Conservation (phyloP, 2,797 vertebrate species). For the Hemitrygon akajei region DNA sequence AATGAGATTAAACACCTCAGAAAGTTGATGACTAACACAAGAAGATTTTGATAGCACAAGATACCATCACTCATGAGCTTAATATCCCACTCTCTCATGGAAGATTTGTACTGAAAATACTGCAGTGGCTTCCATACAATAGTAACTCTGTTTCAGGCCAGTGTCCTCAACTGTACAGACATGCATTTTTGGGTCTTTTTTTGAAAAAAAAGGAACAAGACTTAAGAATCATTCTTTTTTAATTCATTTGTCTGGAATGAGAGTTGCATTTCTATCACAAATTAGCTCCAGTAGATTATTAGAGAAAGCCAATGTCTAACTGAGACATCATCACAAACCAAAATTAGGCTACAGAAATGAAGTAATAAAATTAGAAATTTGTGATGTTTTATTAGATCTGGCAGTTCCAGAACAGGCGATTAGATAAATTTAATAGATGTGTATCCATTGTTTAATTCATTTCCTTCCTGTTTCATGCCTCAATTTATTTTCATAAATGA, state of each 20-base stretch:
- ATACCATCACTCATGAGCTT: neutral
- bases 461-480: neutral
- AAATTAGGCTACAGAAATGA: neutral
- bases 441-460: neutral
- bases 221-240: neutral
- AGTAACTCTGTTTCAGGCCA: neutral
- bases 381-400: neutral
- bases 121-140: too few relatives aligned
- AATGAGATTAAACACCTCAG: too few relatives aligned
- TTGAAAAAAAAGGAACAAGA: neutral
- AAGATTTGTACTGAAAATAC: neutral
- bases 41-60: neutral
- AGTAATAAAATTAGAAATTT: neutral
- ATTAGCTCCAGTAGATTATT: neutral
- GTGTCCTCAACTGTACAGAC: neutral
- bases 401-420: neutral
- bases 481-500: neutral
- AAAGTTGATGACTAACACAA: neutral
- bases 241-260: neutral
- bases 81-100: neutral
- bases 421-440: neutral
- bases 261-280: neutral
- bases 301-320: neutral
- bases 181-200: neutral
- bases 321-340: neutral